A percentile compares a stretch with the other conserved stretches of the same genome.
Evolutionary conservation across 1,140 invertebrate species (phyloP).

Genomic region (Varroa destructor): DNA sequence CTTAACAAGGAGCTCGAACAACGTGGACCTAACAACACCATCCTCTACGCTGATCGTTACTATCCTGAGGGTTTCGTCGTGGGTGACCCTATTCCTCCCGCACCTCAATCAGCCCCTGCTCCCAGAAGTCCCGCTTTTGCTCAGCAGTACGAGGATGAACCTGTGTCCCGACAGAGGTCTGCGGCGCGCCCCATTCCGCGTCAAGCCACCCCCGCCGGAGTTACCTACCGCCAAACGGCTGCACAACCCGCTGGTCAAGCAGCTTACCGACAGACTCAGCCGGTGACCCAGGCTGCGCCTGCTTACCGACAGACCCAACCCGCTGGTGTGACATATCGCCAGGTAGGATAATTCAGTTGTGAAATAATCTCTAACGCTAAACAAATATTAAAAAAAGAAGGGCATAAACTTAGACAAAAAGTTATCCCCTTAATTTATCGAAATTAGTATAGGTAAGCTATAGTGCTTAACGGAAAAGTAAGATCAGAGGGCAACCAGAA

Average conservation of each 20-base stretch:
- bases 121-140: slow-evolving; percentile 29
- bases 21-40: slow-evolving; percentile 52
- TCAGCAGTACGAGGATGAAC: slow-evolving; percentile 29
- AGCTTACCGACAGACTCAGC: slow-evolving; percentile 30
- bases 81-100: slow-evolving; percentile 29
- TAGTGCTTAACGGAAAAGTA: too few relatives aligned
- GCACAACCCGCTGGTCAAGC: slow-evolving; percentile 25
- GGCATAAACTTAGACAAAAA: too few relatives aligned
- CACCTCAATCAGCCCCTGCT: slow-evolving; percentile 19
- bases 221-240: slow-evolving; percentile 9
- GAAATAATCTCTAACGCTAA: too few relatives aligned
- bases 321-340: too few relatives aligned
- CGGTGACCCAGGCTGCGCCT: background rate
- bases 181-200: slow-evolving; percentile 25
- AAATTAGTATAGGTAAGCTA: too few relatives aligned
- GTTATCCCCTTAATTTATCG: too few relatives aligned
- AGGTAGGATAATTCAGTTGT: too few relatives aligned
- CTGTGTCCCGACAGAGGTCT: slow-evolving; percentile 29
- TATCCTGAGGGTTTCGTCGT: slow-evolving; percentile 40
- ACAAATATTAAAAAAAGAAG: too few relatives aligned
- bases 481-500: too few relatives aligned
- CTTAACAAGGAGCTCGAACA: slow-evolving; percentile 59
- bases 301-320: background rate
- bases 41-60: slow-evolving; percentile 65
- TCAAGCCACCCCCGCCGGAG: slow-evolving; percentile 7